Conservation (phyloP, 2,113 vertebrate species). For the Vicugna pacos region DNA sequence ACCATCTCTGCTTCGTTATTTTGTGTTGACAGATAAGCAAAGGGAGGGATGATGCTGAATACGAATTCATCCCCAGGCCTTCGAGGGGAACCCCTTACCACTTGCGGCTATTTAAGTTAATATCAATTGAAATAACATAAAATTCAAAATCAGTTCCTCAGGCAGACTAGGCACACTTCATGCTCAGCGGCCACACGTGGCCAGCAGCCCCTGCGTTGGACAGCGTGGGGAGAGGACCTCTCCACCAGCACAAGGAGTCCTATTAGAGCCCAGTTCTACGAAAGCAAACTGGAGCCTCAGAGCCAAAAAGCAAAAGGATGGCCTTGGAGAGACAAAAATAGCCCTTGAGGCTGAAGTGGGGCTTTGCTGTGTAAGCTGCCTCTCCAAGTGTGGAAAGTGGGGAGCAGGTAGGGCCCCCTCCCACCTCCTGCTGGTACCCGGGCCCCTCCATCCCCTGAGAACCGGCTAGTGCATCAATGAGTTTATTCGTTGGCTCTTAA, state of each 20-base stretch:
- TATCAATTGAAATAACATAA: background rate
- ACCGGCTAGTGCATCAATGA: background rate
- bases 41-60: background rate
- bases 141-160: background rate
- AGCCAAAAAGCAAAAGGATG: background rate
- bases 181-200: background rate
- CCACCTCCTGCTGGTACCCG: background rate
- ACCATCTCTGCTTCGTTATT: background rate
- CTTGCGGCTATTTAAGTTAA: background rate
- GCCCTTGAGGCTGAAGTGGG: background rate
- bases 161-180: background rate
- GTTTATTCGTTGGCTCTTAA: slow-evolving; percentile 46
- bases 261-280: background rate
- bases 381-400: background rate
- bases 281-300: background rate
- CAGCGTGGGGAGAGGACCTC: fast-evolving
- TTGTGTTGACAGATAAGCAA: background rate
- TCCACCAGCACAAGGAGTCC: background rate
- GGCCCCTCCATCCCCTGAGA: background rate
- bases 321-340: background rate
- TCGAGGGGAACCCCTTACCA: background rate
- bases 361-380: background rate
- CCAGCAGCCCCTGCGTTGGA: background rate
- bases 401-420: background rate
- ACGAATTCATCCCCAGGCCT: background rate